Conservation (phyloP, 2,797 vertebrate species). For the Mus spretus region DNA sequence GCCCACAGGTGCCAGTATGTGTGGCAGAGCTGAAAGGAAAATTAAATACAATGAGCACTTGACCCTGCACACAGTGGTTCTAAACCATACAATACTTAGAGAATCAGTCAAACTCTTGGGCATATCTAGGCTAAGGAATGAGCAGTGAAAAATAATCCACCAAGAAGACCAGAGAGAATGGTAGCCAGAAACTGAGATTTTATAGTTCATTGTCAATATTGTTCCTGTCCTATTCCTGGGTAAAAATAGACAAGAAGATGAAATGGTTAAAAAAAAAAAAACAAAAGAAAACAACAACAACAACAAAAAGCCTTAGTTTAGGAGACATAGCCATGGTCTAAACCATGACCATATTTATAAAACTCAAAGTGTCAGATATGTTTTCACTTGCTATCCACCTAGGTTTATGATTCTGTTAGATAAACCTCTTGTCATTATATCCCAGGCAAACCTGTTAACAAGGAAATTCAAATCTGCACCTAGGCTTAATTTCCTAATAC, state of each 20-base stretch:
- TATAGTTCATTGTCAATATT: slow-evolving; percentile 20
- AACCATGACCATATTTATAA: slow-evolving; percentile 65
- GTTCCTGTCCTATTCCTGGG: neutral
- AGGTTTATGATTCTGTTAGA: slow-evolving; percentile 72
- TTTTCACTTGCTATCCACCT: slow-evolving; percentile 46
- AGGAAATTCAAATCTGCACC: slow-evolving; percentile 54
- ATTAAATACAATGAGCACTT: slow-evolving; percentile 2
- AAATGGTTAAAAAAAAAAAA: neutral
- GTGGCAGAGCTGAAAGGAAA: neutral
- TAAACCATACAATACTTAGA: neutral
- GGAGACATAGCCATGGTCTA: slow-evolving; percentile 57
- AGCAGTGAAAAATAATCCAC: neutral
- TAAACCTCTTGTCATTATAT: slow-evolving; percentile 62
- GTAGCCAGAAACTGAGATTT: slow-evolving; percentile 14
- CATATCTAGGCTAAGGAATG: neutral
- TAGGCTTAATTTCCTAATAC: slow-evolving; percentile 67
- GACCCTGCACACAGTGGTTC: slow-evolving; percentile 16
- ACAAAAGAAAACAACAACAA: too few relatives aligned
- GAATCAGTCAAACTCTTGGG: neutral
- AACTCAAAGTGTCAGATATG: slow-evolving; percentile 45
- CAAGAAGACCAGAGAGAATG: neutral
- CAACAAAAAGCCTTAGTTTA: slow-evolving; percentile 41
- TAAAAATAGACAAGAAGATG: neutral
- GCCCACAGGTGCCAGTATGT: neutral
- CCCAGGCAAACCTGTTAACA: slow-evolving; percentile 63